Evolutionary conservation across 2,113 vertebrate species (phyloP).

Genomic region (Coturnix japonica): DNA sequence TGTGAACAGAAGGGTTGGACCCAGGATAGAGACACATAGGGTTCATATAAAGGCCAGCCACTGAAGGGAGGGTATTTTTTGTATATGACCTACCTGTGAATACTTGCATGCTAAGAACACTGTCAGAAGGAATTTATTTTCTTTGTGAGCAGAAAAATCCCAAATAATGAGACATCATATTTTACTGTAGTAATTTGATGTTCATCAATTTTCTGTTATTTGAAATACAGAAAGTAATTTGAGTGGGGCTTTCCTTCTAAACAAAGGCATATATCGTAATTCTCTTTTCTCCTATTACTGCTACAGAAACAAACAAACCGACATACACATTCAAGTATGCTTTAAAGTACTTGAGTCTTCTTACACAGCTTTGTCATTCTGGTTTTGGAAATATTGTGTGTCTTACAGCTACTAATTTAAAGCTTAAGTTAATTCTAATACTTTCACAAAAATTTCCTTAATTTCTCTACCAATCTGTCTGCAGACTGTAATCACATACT

Average conservation of each 20-base stretch:
- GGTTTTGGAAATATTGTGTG: not conserved
- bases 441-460: not conserved
- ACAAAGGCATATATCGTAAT: not conserved
- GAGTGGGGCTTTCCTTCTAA: not conserved
- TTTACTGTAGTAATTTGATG: not conserved
- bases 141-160: not conserved
- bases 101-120: no score
- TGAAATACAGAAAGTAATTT: not conserved
- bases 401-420: not conserved
- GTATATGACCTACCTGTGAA: no score
- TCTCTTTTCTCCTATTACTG: not conserved
- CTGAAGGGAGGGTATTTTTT: no score
- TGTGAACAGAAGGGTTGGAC: no score
- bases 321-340: not conserved
- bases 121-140: no score
- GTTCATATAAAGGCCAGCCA: no score
- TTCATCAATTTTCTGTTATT: not conserved
- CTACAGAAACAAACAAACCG: not conserved
- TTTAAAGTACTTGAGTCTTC: not conserved
- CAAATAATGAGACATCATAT: not conserved
- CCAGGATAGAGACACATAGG: no score
- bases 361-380: not conserved
- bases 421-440: not conserved
- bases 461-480: not conserved
- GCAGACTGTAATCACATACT: not conserved